Base-by-base conservation (phyloP, 23 tunicate genomes). In the Aplidium turbinatum region DNA sequence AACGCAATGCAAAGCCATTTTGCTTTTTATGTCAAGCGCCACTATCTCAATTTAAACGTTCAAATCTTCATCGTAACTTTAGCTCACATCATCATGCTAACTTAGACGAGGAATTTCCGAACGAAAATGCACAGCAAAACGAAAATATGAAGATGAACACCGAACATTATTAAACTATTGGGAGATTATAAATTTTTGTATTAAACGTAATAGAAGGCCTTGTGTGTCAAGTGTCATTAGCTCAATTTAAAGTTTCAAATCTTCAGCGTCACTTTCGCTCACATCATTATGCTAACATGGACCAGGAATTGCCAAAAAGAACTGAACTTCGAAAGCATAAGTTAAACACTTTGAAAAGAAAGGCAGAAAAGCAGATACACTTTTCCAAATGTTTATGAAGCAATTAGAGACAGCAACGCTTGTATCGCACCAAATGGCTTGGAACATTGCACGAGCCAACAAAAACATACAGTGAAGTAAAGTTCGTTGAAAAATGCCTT, bases 401-500 rank as follows among this genome's bases (percentile, higher is more conserved):
- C 76, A 70, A 20, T 61, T 50, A 67, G 84, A 66, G 69, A 70
- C 54, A 39, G 62, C 22, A 50, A 34, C 73, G 25, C 76, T 66
- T 47, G 77, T 78, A 46, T 60, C 57, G 56, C 70, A 65, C 35
- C 36, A 66, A 52, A 68, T 78, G 22, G 84, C 84, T 48, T 38
- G 69, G 63, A 38, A 60, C 69, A 78, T 70, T 46, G 84, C 78
- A 42, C 50, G 73, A 27, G 78, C 68, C 79, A 80, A 70, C n/a
- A 72, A 80, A 30, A 54, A 80, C 85, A 35, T 80, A 66, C 68
- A 70, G 45, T 78, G 84, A 71, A 19, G 84, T 78, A 47, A 78
- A 78, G 38, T 80, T 70, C 79, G 85, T 80, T 53, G 73, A 80
- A 80, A 80, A 71, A 80, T 80, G 85, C 57, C 54, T 80, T 18